Conservation (phyloP, 1,140 invertebrate species). For the Neodiprion virginianus region DNA sequence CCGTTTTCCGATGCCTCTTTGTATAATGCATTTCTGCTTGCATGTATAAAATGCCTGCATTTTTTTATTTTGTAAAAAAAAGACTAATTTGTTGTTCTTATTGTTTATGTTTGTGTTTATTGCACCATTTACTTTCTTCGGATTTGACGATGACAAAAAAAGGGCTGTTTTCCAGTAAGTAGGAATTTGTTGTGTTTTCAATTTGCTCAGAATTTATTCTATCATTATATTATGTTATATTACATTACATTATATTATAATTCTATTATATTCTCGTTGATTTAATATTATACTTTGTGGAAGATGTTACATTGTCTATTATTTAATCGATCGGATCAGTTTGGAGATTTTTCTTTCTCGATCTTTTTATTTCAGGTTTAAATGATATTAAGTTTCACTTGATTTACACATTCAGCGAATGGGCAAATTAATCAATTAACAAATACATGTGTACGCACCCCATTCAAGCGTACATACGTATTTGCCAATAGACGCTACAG, state of each 20-base stretch:
- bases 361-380: slow-evolving; percentile 32
- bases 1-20: slow-evolving; percentile 36
- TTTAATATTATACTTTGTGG: slow-evolving; percentile 2
- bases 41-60: slow-evolving; percentile 57
- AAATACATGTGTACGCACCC: no score
- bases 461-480: no score
- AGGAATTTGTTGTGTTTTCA: slow-evolving; percentile 56
- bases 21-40: slow-evolving; percentile 53
- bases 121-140: slow-evolving; percentile 78
- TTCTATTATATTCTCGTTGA: neutral
- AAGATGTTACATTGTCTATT: slow-evolving; percentile 10
- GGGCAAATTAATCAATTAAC: no score
- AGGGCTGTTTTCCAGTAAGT: slow-evolving; percentile 87
- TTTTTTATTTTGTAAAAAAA: slow-evolving; percentile 53
- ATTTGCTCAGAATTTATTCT: neutral
- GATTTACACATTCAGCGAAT: no score
- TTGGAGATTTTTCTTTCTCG: slow-evolving; percentile 53
- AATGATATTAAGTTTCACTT: slow-evolving; percentile 30
- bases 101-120: slow-evolving; percentile 76
- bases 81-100: slow-evolving; percentile 67
- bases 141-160: slow-evolving; percentile 71
- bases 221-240: slow-evolving; percentile 6
- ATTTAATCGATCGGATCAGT: slow-evolving; percentile 29
- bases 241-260: no score
- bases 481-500: neutral